A percentile compares a stretch with the other conserved stretches of the same genome.
phyloP scores from a whole-genome alignment of 2,888 invertebrate genomes.

The Drosophila rubida region DNA sequence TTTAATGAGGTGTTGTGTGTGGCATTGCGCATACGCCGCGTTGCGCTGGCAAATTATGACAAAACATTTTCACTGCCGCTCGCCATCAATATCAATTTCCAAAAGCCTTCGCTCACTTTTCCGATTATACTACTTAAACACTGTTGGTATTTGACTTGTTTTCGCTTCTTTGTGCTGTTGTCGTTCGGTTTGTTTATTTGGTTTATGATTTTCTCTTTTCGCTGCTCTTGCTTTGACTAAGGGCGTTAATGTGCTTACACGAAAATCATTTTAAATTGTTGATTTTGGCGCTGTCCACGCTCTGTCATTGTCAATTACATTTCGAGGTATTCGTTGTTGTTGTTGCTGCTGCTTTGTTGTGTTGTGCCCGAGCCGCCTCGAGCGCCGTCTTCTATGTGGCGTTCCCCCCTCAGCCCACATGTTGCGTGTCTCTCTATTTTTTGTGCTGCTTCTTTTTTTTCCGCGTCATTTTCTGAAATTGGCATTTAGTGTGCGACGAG shows the following conservation, averaged over 20 bases:
- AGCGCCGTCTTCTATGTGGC: constrained; percentile 26
- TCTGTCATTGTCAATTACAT: constrained; percentile 77
- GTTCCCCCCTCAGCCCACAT: constrained; percentile 42
- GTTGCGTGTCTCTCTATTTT: constrained; percentile 60
- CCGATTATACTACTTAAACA: constrained; percentile 2
- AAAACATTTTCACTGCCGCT: constrained; percentile 27
- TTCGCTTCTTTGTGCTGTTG: background rate
- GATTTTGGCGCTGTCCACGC: constrained; percentile 59
- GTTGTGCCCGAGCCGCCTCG: constrained; percentile 42
- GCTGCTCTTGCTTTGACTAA: no score
- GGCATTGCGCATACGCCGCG: constrained; percentile 60
- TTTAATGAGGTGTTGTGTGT: constrained; percentile 70
- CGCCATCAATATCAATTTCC: constrained; percentile 69
- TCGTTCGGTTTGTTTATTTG: constrained; percentile 46
- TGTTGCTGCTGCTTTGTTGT: background rate
- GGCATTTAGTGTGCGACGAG: constrained; percentile 79
- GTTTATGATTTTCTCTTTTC: constrained; percentile 21
- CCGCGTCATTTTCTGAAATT: constrained; percentile 79
- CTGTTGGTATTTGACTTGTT: background rate
- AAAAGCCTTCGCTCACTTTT: constrained; percentile 8
- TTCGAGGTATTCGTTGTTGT: constrained; percentile 7
- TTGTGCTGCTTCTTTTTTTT: constrained; percentile 53
- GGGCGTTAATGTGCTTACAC: constrained; percentile 65
- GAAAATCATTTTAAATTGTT: constrained; percentile 80
- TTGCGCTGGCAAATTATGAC: constrained; percentile 59